Conservation (phyloP, 2,888 invertebrate genomes). For the Litoditis marina region DNA sequence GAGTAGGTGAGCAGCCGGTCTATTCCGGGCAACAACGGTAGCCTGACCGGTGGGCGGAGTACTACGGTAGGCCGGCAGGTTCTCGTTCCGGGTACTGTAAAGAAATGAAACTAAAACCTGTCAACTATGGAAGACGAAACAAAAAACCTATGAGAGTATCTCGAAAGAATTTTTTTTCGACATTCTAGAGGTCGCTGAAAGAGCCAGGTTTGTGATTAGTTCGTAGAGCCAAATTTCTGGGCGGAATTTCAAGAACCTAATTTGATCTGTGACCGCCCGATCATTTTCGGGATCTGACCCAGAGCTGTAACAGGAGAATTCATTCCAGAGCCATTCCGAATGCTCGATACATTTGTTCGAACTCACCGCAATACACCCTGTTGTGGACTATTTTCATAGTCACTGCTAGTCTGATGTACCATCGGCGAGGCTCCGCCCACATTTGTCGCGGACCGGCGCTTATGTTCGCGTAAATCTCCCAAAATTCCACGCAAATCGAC, state of each 20-base stretch:
- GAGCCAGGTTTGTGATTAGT: too few relatives aligned
- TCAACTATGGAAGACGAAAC: too few relatives aligned
- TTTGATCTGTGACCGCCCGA: too few relatives aligned
- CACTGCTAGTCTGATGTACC: conserved; percentile 30
- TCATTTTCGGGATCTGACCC: too few relatives aligned
- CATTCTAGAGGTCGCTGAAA: too few relatives aligned
- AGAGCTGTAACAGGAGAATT: too few relatives aligned
- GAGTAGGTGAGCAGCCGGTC: conserved; percentile 42
- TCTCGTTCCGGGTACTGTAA: conserved; percentile 36
- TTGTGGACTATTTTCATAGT: conserved; percentile 47
- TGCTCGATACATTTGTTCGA: background rate
- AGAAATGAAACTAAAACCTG: too few relatives aligned
- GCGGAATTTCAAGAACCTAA: too few relatives aligned
- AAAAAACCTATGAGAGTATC: too few relatives aligned
- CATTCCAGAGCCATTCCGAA: too few relatives aligned
- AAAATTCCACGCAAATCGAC: conserved; percentile 33
- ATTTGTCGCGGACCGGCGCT: conserved; percentile 19
- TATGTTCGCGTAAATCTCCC: conserved; percentile 26
- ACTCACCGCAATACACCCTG: conserved; percentile 16
- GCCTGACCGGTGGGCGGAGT: conserved; percentile 44
- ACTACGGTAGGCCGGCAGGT: conserved; percentile 43
- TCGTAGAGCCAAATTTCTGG: too few relatives aligned
- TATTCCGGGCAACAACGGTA: conserved; percentile 31
- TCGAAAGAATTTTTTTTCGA: too few relatives aligned
- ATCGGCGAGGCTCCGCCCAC: conserved; percentile 26